phyloP scores from a whole-genome alignment of 1,140 invertebrate species.

The Drosophila ananassae region DNA sequence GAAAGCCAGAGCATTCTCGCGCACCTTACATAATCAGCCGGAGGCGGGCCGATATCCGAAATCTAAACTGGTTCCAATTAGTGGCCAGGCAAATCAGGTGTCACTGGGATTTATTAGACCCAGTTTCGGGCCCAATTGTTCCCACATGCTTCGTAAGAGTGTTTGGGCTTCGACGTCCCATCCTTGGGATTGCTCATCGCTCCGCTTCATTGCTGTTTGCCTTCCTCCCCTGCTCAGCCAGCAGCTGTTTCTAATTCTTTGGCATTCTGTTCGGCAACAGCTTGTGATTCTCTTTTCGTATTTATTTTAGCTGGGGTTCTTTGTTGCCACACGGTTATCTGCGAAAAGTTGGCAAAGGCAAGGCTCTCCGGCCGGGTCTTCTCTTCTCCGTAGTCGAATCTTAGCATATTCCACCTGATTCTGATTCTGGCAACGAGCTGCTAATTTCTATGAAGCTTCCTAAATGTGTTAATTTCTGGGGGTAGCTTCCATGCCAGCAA shows the following conservation, averaged over 20 bases:
- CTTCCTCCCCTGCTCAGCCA: constrained; percentile 27
- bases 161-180: constrained; percentile 4
- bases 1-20: background rate
- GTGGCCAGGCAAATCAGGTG: background rate
- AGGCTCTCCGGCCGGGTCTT: background rate
- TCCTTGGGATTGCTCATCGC: background rate
- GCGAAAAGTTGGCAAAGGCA: constrained; percentile 18
- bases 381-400: constrained; percentile 10
- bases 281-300: constrained; percentile 39
- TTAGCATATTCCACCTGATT: constrained; percentile 47
- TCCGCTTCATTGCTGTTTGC: constrained; percentile 5
- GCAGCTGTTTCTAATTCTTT: constrained; percentile 56
- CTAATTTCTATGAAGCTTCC: constrained; percentile 53
- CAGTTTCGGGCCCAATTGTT: background rate
- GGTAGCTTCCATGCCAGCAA: constrained; percentile 4
- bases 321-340: constrained; percentile 28
- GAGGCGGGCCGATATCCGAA: background rate
- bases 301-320: constrained; percentile 41
- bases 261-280: constrained; percentile 36
- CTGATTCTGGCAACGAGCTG: constrained; percentile 61
- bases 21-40: constrained; percentile 8
- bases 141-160: background rate
- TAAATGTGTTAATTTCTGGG: constrained; percentile 49
- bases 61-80: constrained; percentile 13
- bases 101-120: background rate